Conservation (phyloP, 2,888 invertebrate genomes). For the Hermaeophaga mercurialis region DNA sequence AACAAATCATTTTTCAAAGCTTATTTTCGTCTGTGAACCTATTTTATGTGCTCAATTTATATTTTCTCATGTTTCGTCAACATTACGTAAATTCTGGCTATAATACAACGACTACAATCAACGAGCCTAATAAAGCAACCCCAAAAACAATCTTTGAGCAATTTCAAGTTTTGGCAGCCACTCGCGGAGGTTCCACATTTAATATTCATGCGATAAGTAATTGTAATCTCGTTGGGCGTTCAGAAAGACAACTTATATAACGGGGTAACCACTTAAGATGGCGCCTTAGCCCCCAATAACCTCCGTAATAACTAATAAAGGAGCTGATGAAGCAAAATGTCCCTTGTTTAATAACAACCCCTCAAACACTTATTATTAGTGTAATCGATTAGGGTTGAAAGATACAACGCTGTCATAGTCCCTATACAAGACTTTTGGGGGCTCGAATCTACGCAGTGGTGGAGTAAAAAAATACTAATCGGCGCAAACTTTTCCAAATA, state of each 20-base stretch:
- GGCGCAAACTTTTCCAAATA: no score
- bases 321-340: constrained; percentile 56
- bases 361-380: constrained; percentile 50
- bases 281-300: constrained; percentile 47
- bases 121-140: constrained; percentile 1
- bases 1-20: no score
- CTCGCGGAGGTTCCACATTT: constrained; percentile 37
- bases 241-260: constrained; percentile 34
- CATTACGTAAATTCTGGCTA: no score
- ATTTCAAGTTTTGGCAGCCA: constrained; percentile 42
- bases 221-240: constrained; percentile 26
- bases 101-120: constrained; percentile 2
- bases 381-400: constrained; percentile 47
- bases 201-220: constrained; percentile 44
- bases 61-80: no score
- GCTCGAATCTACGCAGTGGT: no score
- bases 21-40: no score
- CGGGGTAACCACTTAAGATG: constrained; percentile 40
- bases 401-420: constrained; percentile 40
- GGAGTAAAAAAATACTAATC: no score
- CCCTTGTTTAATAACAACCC: constrained; percentile 54
- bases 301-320: constrained; percentile 54
- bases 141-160: constrained; percentile 35
- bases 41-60: no score
- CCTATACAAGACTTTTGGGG: constrained; percentile 16